Conservation (phyloP, 2,113 vertebrate species). For the Phalacrocorax carbo region DNA sequence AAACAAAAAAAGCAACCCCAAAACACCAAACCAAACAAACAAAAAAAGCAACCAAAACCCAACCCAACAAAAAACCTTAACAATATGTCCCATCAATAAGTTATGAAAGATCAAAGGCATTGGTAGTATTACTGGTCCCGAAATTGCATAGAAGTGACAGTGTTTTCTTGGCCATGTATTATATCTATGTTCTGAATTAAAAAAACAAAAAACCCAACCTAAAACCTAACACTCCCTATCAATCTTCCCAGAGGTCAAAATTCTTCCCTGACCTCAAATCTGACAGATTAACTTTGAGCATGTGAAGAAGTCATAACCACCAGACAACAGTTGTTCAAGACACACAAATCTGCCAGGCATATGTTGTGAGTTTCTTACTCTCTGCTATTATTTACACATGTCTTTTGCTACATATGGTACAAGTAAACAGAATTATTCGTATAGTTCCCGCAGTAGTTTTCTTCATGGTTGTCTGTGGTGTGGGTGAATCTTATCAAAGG, state of each 20-base stretch:
- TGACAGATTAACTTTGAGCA: background rate
- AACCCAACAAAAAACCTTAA: rapidly evolving
- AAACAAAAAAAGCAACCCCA: background rate
- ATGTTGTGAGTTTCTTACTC: background rate
- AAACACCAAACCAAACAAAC: background rate
- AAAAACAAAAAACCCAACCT: rapidly evolving
- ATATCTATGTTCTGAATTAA: background rate
- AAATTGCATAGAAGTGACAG: background rate
- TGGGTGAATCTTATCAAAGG: background rate
- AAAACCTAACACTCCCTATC: background rate
- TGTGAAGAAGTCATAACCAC: background rate
- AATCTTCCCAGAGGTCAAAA: background rate
- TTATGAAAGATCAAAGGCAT: background rate
- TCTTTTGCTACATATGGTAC: background rate
- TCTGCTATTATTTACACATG: background rate
- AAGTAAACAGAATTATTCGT: background rate
- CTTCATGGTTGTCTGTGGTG: background rate
- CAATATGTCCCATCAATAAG: background rate
- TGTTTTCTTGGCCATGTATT: background rate
- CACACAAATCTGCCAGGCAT: background rate
- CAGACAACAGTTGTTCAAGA: background rate
- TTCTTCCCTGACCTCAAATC: background rate
- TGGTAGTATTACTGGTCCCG: background rate
- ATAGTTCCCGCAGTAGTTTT: background rate
- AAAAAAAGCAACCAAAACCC: rapidly evolving